Conservation (phyloP, 1,140 invertebrate genomes). For the Brachionus rotundiformis region DNA sequence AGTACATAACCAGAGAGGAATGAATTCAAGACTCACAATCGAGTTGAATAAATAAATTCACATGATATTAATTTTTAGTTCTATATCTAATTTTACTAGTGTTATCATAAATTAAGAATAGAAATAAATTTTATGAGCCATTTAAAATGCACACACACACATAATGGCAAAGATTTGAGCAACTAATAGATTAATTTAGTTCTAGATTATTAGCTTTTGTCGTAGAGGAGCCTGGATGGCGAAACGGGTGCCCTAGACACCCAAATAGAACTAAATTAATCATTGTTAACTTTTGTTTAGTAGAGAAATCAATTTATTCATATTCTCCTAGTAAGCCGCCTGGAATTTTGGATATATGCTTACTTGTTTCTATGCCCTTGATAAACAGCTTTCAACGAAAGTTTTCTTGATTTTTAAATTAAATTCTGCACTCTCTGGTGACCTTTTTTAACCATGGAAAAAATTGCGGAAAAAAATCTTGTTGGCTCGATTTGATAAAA, state of each 20-base stretch:
- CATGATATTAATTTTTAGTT: conserved; percentile 9
- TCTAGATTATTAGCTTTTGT: not conserved
- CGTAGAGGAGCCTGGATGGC: not conserved
- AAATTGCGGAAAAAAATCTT: not conserved
- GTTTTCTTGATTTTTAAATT: not conserved
- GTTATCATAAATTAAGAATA: conserved; percentile 33
- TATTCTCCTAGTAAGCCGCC: not conserved
- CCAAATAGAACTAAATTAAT: not conserved
- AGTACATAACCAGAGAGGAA: not conserved
- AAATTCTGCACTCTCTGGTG: not conserved
- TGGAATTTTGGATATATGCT: not conserved
- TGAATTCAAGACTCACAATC: not conserved
- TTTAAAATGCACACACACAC: not conserved
- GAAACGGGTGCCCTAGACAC: not conserved
- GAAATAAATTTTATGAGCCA: not conserved
- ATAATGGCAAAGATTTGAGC: not conserved
- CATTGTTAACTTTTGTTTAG: not conserved
- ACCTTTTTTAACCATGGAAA: not conserved
- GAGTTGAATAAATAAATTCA: conserved; percentile 19
- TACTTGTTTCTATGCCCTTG: not conserved
- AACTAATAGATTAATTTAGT: not conserved
- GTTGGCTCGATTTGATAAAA: not conserved
- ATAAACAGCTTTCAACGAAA: not conserved
- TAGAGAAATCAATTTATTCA: not conserved
- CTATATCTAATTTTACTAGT: conserved; percentile 6